Conservation (phyloP, 2,797 vertebrate species). For the Danio tinwini region DNA sequence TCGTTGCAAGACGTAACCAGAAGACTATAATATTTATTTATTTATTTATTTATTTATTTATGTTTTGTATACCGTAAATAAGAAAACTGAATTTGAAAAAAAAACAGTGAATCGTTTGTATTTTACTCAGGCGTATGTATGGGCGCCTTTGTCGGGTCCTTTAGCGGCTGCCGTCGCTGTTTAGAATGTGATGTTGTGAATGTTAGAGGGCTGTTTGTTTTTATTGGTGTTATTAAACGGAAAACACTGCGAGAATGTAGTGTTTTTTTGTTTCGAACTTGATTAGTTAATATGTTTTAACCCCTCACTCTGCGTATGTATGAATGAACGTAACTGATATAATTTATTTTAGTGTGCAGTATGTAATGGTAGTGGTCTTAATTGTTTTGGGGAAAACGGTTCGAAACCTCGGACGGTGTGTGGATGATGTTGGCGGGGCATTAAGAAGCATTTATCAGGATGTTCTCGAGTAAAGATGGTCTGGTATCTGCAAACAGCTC, state of each 20-base stretch:
- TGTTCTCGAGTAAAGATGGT: constrained; percentile 40
- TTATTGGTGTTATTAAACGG: not conserved
- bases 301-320: not conserved
- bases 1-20: not conserved
- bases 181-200: not conserved
- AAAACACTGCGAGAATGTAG: not conserved
- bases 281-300: not conserved
- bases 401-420: not conserved
- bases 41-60: too few relatives aligned
- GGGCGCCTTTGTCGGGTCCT: constrained; percentile 8
- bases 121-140: constrained; percentile 25
- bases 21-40: too few relatives aligned
- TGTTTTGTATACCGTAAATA: not conserved
- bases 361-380: not conserved
- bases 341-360: not conserved
- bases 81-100: not conserved
- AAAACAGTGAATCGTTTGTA: not conserved
- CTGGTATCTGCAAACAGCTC: constrained; percentile 50
- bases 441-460: not conserved
- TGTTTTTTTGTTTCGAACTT: not conserved
- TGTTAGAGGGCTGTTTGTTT: not conserved
- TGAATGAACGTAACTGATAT: not conserved
- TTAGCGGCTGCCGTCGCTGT: not conserved
- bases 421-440: not conserved
- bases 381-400: not conserved